These are phyloP conservation scores for Mastomys natalensis DNA, from an alignment of 2,113 vertebrate genomes.

Conservation along the genomic window DNA sequence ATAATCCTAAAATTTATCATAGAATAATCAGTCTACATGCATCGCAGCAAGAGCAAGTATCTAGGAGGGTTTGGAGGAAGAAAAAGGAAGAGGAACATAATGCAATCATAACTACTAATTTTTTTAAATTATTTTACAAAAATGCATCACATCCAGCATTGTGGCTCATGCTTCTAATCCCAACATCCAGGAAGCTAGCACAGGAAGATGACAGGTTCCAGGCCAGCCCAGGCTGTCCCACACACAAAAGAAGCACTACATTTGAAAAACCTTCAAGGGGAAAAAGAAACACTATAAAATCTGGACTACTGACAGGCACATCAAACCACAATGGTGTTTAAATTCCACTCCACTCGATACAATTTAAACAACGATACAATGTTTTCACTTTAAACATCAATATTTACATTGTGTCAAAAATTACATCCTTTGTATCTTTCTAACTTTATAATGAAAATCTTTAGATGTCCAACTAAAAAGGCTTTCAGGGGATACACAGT, in stretches of 20 bases:
- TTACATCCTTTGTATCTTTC: conserved; percentile 51
- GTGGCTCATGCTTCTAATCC: background rate
- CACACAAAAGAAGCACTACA: too few relatives aligned
- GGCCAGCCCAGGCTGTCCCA: background rate
- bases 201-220: background rate
- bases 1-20: background rate
- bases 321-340: background rate
- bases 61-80: background rate
- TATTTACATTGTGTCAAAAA: conserved; percentile 40
- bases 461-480: background rate
- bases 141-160: background rate
- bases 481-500: background rate
- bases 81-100: background rate
- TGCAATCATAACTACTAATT: background rate
- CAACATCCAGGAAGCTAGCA: background rate
- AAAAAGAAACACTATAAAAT: conserved; percentile 31
- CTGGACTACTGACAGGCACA: background rate
- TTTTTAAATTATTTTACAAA: background rate
- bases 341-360: conserved; percentile 49
- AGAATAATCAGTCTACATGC: background rate
- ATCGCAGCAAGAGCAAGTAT: background rate
- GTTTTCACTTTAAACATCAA: conserved; percentile 54
- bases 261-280: conserved; percentile 55
- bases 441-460: conserved; percentile 34
- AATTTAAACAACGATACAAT: conserved; percentile 51